Evolutionary conservation across 1,140 invertebrate species (phyloP).

Genomic region (Eriosoma lanigerum): DNA sequence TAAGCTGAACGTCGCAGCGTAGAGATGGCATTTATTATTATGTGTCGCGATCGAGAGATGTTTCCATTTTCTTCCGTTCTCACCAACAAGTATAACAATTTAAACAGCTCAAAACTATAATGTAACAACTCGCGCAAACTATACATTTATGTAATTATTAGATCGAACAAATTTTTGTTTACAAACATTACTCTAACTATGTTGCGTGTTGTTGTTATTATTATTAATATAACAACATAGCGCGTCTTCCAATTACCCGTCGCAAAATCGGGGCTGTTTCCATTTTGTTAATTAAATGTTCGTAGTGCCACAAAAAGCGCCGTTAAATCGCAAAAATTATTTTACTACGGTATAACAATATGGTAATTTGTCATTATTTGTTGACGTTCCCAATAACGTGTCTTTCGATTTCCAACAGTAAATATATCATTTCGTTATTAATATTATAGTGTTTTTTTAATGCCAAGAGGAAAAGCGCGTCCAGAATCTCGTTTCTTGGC

Average conservation of each 20-base stretch:
- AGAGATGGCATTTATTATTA: neutral
- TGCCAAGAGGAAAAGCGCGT: neutral
- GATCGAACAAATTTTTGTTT: no score
- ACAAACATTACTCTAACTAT: no score
- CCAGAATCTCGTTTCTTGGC: no score
- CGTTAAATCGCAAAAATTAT: conserved; percentile 30
- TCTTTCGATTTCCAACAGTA: no score
- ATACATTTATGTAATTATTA: neutral
- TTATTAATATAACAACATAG: no score
- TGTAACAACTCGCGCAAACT: neutral
- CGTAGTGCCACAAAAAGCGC: conserved; percentile 47
- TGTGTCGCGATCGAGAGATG: no score
- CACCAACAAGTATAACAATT: neutral
- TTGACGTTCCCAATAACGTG: neutral
- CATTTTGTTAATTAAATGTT: conserved; percentile 14
- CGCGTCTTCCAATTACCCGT: no score
- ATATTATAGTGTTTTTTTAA: no score
- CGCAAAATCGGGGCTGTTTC: no score
- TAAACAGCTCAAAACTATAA: neutral
- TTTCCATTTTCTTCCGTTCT: no score
- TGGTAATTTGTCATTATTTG: conserved; percentile 27
- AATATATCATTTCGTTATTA: no score
- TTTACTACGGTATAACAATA: conserved; percentile 46
- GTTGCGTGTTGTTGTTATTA: no score
- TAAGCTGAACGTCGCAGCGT: neutral